Evolutionary conservation across 2,888 invertebrate species (phyloP), one percentile per base, ranked within the genome.

Genomic region (Rhamphomyia laevipes): DNA sequence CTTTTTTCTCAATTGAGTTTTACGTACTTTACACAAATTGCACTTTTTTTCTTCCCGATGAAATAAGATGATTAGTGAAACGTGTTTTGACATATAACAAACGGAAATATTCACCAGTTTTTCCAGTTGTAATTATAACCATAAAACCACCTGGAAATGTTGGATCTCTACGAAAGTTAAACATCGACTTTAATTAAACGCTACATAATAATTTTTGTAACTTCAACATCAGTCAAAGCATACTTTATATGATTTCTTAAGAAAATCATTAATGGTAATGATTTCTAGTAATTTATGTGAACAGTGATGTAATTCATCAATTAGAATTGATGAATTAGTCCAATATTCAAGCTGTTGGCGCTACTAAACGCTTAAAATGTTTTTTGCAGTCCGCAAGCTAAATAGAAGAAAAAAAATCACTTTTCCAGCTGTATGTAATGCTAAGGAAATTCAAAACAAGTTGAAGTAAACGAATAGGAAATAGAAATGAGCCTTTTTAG

Each of bases 341-440:
- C 81, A 99, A 83, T 96, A 99, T 97, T 99, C 99, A 99, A 87
- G 97, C 92, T 76, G 95, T 96, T 11, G 99, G 99, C 52, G 99
- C 99, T 72, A 90, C 86, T 66, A 99, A 80, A 74, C 99, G 94
- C 85, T 99, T 99, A 80, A 99, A 80, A 77, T 97, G 97, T 79
- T 97, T 96, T 75, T 95, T 96, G n/a, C 43, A 94, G 96, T 73
- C 99, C 99, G 74, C 97, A 89, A 75, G 91, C 94, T n/a, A n/a
- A n/a, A n/a, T n/a, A n/a, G n/a, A n/a, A n/a, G n/a, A n/a, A n/a
- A n/a, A n/a, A n/a, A n/a, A n/a, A n/a, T n/a, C n/a, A n/a, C n/a
- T n/a, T n/a, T n/a, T n/a, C n/a, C n/a, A n/a, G n/a, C n/a, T n/a
- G n/a, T n/a, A n/a, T n/a, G n/a, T n/a, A n/a, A n/a, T n/a, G n/a